Base-by-base conservation (phyloP, 1,140 invertebrate species). In the Micrasema longulum region DNA sequence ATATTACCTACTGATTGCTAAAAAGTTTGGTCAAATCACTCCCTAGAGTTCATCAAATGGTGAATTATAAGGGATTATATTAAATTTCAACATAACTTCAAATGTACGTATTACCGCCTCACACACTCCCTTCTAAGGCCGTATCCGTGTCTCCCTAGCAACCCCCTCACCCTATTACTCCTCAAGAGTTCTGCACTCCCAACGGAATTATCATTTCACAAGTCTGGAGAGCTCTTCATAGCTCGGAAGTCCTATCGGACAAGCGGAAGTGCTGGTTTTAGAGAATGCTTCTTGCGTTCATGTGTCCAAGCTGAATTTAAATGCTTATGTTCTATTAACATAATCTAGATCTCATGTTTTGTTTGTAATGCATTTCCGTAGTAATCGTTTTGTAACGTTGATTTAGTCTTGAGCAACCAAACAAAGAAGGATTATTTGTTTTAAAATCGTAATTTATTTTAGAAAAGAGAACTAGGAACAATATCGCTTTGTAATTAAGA, bases 201-300 rank as follows among this genome's bases (percentile, higher is more conserved):
- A 9, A 5, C 7, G 48, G 48, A 52, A 22, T 52, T 52, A 52
- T 52, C 48, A 52, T 52, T 52, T 52, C 48, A 52, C 48, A 52
- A 52, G 48, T 52, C 48, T 52, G 48, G 22, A 52, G 48, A 52
- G 48, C 48, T 23, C 48, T 52, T 20, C 18, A 52, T 52, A 12
- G 48, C 10, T 20, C 16, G 48, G 48, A 52, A 52, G 48, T 52
- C 20, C 48, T 22, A 11, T 52, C 22, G 48, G 48, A 3, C 0
- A 16, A 52, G 1, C 48, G 48, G 48, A 52, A 52, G 48, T 23
- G n/a, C 22, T n/a, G 48, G 18, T 23, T 22, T 7, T 22, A 12
- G 22, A 31, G 48, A 12, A 52, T 52, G 5, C 9, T 4, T 7
- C 11, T 20, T 9, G 45, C 12, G 48, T 16, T 47, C 43, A 10